Evolutionary conservation across 2,797 vertebrate genomes (phyloP).

Genomic region (Diplodus sargus): DNA sequence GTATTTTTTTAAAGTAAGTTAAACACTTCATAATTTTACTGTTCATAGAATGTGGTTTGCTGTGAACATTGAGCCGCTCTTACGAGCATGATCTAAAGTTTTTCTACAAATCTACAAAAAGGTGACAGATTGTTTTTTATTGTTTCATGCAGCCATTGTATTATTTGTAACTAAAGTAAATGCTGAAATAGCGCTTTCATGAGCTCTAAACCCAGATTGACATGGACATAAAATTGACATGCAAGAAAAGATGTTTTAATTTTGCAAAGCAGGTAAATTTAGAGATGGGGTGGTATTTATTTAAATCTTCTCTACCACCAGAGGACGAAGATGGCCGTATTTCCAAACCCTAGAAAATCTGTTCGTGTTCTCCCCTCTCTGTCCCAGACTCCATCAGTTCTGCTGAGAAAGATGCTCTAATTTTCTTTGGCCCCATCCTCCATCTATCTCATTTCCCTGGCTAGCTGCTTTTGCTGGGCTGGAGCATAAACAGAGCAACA

Average conservation of each 20-base stretch:
- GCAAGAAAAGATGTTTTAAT: too few relatives aligned
- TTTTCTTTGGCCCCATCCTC: conserved; percentile 47
- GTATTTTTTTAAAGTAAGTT: not conserved
- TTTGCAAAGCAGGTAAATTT: not conserved
- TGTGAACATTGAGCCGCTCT: not conserved
- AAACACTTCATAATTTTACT: not conserved
- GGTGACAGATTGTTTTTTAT: too few relatives aligned
- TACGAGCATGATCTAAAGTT: not conserved
- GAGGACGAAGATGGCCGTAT: too few relatives aligned
- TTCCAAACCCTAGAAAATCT: too few relatives aligned
- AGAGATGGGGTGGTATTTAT: not conserved
- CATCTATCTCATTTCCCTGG: conserved; percentile 68
- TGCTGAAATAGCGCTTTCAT: too few relatives aligned
- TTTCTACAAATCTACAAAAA: not conserved
- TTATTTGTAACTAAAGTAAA: not conserved
- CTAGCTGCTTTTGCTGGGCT: conserved; percentile 51
- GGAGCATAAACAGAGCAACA: conserved; percentile 70
- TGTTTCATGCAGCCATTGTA: not conserved
- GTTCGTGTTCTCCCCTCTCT: not conserved
- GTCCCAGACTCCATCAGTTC: conserved; percentile 43
- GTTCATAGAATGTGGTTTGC: not conserved
- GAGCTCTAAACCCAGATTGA: too few relatives aligned
- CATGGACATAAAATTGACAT: too few relatives aligned
- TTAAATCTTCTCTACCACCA: not conserved
- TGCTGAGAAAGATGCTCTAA: conserved; percentile 45